Base-by-base conservation (phyloP, 1,140 invertebrate genomes). In the Pogonomyrmex californicus region DNA sequence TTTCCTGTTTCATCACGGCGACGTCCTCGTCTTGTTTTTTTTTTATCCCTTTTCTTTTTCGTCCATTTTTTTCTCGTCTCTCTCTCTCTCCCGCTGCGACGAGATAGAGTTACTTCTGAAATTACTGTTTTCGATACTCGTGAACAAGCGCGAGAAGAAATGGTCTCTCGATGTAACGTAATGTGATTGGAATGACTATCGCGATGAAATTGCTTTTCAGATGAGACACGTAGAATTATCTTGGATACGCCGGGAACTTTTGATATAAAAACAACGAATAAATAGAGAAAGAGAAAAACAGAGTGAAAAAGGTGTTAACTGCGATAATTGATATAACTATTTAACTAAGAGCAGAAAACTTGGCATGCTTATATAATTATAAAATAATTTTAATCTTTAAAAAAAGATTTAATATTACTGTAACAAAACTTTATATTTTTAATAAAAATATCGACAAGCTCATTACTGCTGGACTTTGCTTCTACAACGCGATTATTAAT, bases 71-170 rank as follows among this genome's bases (percentile, higher is more conserved):
- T 38, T 47, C 33, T 54, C 47, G 23, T 81, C 51, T 38, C 56
- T 9, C 12, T 33, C 12, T 56, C 56, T 62, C 23, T 66, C 71
- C 14, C 12, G 14, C 12, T n/a, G 30, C 30, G 66, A 82, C 14
- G 41, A 82, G 10, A 82, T 58, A n/a, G 65, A 71, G 68, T 83
- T 73, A 62, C 33, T 73, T n/a, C 17, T 56, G 44, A 47, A 83
- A 83, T 83, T 82, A 54, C 78, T 47, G 68, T 73, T 41, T 47
- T 73, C 44, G 49, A 81, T 71, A 71, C 65, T 70, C 51, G n/a
- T 23, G 30, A 10, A 14, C 17, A 33, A 23, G 17, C 17, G 44
- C 30, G 68, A 54, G 14, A 49, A 73, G n/a, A 58, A 73, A 62
- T 23, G 7, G 33, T 75, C n/a, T 47, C 33, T 73, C 56, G 17